These are phyloP conservation scores for Luehdorfia chinensis DNA, from an alignment of 1,140 invertebrate genomes.

Conservation along the genomic window DNA sequence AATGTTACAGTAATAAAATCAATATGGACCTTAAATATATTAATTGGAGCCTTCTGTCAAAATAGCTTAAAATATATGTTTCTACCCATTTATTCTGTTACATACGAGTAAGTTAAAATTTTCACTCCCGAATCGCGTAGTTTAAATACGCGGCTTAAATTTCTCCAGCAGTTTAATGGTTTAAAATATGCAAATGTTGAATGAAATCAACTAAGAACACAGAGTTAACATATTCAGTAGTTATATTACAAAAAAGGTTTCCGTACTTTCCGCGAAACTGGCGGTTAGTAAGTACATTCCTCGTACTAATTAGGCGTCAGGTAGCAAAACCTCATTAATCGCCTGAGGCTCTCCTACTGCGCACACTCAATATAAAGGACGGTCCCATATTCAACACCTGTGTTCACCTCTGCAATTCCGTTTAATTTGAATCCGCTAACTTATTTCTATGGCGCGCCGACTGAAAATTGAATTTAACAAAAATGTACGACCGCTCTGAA, in stretches of 20 bases:
- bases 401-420: slow-evolving; percentile 31
- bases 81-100: no score
- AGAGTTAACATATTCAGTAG: no score
- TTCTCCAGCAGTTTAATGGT: no score
- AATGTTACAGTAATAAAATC: no score
- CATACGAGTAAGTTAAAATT: no score
- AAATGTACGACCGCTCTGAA: not conserved
- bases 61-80: no score
- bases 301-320: slow-evolving; percentile 41
- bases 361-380: slow-evolving; percentile 40
- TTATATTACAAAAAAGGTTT: slow-evolving; percentile 15
- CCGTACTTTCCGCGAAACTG: slow-evolving; percentile 23
- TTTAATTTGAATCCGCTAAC: slow-evolving; percentile 43
- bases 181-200: no score
- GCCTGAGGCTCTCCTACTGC: slow-evolving; percentile 20
- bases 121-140: no score
- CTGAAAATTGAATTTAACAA: slow-evolving; percentile 14
- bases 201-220: no score
- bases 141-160: no score
- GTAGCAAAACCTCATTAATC: slow-evolving; percentile 47
- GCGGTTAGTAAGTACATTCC: slow-evolving; percentile 20
- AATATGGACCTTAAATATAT: no score
- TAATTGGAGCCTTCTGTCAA: no score
- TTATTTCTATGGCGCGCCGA: slow-evolving; percentile 19
- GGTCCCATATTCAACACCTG: slow-evolving; percentile 46